Evolutionary conservation across 2,888 invertebrate species (phyloP).

Genomic region (Osmoderma eremita): DNA sequence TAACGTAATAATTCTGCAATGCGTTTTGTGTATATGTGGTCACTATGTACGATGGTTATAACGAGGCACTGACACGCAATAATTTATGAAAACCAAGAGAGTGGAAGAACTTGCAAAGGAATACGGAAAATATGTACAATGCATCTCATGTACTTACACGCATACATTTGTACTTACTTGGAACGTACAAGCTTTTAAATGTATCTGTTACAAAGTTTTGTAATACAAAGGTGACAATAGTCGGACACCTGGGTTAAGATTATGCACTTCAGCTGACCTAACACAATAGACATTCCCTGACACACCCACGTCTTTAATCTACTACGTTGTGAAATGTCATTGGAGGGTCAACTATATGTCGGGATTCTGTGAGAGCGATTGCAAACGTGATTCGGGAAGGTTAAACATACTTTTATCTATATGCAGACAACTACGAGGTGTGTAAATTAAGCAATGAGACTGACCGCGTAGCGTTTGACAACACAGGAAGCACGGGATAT

Average conservation of each 20-base stretch:
- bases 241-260: conserved; percentile 46
- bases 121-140: conserved; percentile 40
- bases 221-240: conserved; percentile 45
- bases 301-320: conserved; percentile 49
- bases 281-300: conserved; percentile 51
- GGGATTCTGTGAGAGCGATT: conserved; percentile 15
- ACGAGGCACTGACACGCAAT: conserved; percentile 14
- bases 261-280: conserved; percentile 50
- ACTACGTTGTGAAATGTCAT: conserved; percentile 47
- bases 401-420: neutral
- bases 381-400: conserved; percentile 12
- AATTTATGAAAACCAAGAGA: conserved; percentile 22
- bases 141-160: neutral
- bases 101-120: conserved; percentile 14
- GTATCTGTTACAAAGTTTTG: conserved; percentile 43
- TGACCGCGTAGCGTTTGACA: no score
- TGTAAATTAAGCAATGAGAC: no score
- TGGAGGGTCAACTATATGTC: conserved; percentile 38
- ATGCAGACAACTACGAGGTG: no score
- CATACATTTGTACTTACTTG: conserved; percentile 13
- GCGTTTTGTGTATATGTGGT: neutral
- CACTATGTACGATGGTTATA: neutral
- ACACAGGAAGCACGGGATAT: no score
- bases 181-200: conserved; percentile 18
- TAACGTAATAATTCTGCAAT: no score